Percentiles rank a stretch among this genome's conserved stretches.
These are phyloP conservation scores for Pseudorasbora parva DNA, from an alignment of 2,113 vertebrate species.

Conservation along the genomic window DNA sequence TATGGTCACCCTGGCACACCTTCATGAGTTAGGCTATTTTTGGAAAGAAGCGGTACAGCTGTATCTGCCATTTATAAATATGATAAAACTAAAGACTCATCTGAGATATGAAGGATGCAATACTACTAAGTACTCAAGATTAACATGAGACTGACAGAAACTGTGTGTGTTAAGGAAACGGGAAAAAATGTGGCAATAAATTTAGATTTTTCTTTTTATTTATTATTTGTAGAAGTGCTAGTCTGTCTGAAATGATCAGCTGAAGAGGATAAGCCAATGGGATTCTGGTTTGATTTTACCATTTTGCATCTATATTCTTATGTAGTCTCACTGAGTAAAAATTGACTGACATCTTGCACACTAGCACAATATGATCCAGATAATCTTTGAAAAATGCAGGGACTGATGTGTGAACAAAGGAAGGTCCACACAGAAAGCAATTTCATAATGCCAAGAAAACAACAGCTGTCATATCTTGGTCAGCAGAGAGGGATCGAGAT, in stretches of 20 bases:
- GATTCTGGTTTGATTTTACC: neutral
- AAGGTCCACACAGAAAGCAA: neutral
- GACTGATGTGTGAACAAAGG: conserved; percentile 17
- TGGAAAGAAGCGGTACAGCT: no score
- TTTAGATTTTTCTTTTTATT: neutral
- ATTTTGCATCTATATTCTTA: neutral
- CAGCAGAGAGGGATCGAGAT: neutral
- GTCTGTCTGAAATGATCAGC: neutral
- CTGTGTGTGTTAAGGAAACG: neutral
- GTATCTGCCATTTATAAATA: no score
- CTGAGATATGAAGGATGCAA: no score
- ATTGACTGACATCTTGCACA: neutral
- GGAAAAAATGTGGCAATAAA: neutral
- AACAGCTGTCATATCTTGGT: neutral
- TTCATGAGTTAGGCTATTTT: no score
- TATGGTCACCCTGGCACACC: no score
- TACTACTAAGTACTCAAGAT: no score
- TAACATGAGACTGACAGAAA: no score
- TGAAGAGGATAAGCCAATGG: neutral
- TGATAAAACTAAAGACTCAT: no score
- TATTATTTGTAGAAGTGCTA: neutral
- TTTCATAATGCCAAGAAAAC: neutral
- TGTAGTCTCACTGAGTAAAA: neutral
- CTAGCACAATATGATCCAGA: neutral
- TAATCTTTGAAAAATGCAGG: neutral